Evolutionary conservation across 2,113 vertebrate species (phyloP).

Genomic region (Aegithalos caudatus): DNA sequence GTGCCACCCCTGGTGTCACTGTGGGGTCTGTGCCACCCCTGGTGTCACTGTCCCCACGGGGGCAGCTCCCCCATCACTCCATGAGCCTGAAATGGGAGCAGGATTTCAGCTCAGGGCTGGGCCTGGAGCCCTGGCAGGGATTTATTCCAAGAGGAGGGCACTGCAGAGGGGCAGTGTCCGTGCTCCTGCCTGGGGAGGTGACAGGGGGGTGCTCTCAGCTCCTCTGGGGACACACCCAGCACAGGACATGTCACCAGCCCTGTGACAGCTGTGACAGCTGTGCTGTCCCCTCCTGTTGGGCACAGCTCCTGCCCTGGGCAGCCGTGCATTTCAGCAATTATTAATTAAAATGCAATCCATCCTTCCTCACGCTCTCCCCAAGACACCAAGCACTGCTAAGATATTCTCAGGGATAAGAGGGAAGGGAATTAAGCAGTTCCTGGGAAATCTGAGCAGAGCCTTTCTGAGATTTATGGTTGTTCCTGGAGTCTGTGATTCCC

Average conservation of each 20-base stretch:
- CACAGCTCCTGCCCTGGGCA: not conserved
- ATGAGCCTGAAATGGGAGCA: too few species aligned
- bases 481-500: not conserved
- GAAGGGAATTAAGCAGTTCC: not conserved
- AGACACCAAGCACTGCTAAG: not conserved
- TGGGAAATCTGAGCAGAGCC: not conserved
- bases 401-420: constrained; percentile 7
- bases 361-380: not conserved
- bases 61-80: not conserved
- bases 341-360: constrained; percentile 36
- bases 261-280: rapidly evolving
- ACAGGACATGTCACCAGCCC: not conserved
- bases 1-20: rapidly evolving
- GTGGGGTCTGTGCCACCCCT: not conserved
- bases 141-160: not conserved
- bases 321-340: not conserved
- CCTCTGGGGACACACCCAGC: rapidly evolving
- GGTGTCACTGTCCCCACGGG: rapidly evolving
- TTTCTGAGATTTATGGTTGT: not conserved
- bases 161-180: too few species aligned
- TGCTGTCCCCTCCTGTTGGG: not conserved
- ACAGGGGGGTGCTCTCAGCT: not conserved
- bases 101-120: not conserved
- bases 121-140: not conserved
- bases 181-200: not conserved